phyloP scores from a whole-genome alignment of 1,140 invertebrate genomes.

The Theocolax elegans region DNA sequence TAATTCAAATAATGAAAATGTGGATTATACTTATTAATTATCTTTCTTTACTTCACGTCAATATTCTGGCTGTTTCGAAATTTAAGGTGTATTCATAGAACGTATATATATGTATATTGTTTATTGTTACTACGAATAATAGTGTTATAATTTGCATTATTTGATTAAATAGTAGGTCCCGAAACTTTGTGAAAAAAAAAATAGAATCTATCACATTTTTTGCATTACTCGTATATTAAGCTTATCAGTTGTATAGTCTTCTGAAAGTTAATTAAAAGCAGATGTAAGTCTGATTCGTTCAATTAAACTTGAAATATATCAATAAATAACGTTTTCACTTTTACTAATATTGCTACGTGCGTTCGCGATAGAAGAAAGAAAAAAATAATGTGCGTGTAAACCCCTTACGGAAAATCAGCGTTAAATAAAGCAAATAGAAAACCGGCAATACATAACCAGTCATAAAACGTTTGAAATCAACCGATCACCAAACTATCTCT shows the following conservation, averaged over 20 bases:
- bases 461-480: background rate
- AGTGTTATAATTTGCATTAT: too few species aligned
- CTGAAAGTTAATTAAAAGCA: too few species aligned
- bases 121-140: too few species aligned
- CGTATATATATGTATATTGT: background rate
- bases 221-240: too few species aligned
- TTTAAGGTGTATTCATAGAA: background rate
- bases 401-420: too few species aligned
- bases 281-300: background rate
- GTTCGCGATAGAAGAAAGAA: too few species aligned
- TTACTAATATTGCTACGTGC: background rate
- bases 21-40: background rate
- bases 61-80: background rate
- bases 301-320: background rate
- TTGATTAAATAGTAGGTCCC: too few species aligned
- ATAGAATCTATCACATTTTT: too few species aligned
- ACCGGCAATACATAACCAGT: background rate
- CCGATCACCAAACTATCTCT: background rate
- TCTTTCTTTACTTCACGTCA: background rate
- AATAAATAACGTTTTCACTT: constrained; percentile 20
- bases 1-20: background rate
- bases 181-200: too few species aligned
- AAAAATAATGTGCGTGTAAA: too few species aligned
- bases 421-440: background rate
- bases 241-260: too few species aligned